These are phyloP conservation scores for Tetragonula carbonaria DNA, from an alignment of 2,888 invertebrate species.

Conservation along the genomic window DNA sequence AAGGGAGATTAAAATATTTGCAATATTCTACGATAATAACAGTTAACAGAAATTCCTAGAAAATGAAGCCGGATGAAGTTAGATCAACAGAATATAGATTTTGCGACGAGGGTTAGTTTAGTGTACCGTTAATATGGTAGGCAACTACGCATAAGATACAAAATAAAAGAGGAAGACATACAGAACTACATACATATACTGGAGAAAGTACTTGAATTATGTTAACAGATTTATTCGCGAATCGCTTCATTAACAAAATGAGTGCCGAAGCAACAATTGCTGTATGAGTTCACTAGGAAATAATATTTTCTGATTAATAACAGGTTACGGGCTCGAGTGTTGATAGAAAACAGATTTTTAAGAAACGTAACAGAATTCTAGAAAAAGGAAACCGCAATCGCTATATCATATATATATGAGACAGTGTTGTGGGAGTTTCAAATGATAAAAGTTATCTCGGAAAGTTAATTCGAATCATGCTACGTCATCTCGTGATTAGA, in stretches of 20 bases:
- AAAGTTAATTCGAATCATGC: slow-evolving; percentile 9
- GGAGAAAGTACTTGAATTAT: background rate
- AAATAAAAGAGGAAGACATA: background rate
- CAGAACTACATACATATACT: no score
- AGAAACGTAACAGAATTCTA: background rate
- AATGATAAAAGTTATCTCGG: background rate
- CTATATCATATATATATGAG: background rate
- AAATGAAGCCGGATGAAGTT: background rate
- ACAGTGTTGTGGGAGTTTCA: background rate
- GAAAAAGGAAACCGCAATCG: background rate
- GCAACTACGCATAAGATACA: background rate
- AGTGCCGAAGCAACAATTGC: background rate
- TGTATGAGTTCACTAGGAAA: background rate
- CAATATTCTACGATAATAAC: background rate
- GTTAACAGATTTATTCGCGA: background rate
- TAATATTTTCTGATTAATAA: slow-evolving; percentile 1
- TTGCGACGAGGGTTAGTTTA: slow-evolving; percentile 1
- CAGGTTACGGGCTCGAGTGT: background rate
- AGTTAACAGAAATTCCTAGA: background rate
- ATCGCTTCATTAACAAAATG: slow-evolving; percentile 9
- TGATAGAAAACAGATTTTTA: slow-evolving; percentile 1
- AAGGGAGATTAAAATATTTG: background rate
- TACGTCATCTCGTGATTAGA: background rate
- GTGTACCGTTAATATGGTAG: slow-evolving; percentile 7
- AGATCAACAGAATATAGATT: background rate